Conservation (phyloP, 2,113 vertebrate genomes). For the Cygnus atratus region DNA sequence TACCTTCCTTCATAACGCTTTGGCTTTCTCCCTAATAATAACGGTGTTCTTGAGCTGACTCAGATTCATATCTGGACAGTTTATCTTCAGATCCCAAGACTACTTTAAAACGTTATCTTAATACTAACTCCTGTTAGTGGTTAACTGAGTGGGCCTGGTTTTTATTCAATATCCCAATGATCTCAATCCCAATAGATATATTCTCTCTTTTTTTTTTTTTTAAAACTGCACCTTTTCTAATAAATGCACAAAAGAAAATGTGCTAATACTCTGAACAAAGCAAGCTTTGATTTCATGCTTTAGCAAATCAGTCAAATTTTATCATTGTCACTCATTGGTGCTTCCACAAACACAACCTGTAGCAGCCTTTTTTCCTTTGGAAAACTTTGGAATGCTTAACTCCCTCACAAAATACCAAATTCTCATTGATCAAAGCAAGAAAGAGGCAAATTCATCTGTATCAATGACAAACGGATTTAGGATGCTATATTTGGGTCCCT, state of each 20-base stretch:
- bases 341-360: slow-evolving; percentile 27
- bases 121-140: not conserved
- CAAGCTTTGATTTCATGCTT: slow-evolving; percentile 55
- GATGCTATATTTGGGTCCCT: slow-evolving; percentile 9
- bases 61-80: not conserved
- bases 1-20: not conserved
- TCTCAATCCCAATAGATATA: not conserved
- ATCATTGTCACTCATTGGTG: not conserved
- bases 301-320: slow-evolving; percentile 52
- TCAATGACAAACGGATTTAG: slow-evolving; percentile 26
- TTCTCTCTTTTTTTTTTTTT: not conserved
- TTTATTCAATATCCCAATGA: not conserved
- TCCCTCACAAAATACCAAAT: slow-evolving; percentile 5
- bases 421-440: slow-evolving; percentile 55
- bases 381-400: slow-evolving; percentile 23
- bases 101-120: not conserved
- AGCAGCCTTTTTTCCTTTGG: not conserved
- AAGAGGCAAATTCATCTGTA: slow-evolving; percentile 33
- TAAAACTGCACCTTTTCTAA: not conserved
- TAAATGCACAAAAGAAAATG: slow-evolving; percentile 34
- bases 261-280: slow-evolving; percentile 45
- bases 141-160: not conserved
- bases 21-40: not conserved
- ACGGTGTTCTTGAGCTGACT: not conserved
- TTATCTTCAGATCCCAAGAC: not conserved